Conservation (phyloP, 2,113 vertebrate species). For the Ptilorrhoa leucosticta region DNA sequence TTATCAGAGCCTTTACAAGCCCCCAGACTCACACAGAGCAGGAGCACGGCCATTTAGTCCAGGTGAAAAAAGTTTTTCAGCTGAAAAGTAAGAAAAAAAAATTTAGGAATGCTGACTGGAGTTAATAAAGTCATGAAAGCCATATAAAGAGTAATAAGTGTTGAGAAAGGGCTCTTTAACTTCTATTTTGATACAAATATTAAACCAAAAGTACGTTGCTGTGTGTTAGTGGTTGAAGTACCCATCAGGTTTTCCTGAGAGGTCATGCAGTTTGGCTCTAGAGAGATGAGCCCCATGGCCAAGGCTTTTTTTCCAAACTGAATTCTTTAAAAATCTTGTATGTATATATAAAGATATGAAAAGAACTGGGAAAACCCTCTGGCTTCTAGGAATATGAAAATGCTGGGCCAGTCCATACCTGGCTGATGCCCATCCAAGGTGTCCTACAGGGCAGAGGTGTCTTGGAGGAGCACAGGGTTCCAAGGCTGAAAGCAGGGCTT, state of each 20-base stretch:
- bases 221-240: neutral
- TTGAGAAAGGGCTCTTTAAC: neutral
- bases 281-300: neutral
- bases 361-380: neutral
- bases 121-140: neutral
- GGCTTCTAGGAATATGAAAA: neutral
- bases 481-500: accelerated
- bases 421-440: neutral
- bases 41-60: neutral
- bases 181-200: neutral
- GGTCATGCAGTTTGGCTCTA: accelerated
- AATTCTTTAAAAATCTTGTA: neutral
- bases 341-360: neutral
- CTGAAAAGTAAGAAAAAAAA: neutral
- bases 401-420: neutral
- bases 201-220: neutral
- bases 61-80: neutral
- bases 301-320: neutral
- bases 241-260: accelerated
- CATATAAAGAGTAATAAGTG: neutral
- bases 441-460: neutral
- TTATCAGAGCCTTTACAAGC: neutral
- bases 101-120: neutral
- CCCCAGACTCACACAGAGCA: neutral
- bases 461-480: neutral